Base-by-base conservation (phyloP, 2,888 invertebrate species). In the Sesia bembeciformis region DNA sequence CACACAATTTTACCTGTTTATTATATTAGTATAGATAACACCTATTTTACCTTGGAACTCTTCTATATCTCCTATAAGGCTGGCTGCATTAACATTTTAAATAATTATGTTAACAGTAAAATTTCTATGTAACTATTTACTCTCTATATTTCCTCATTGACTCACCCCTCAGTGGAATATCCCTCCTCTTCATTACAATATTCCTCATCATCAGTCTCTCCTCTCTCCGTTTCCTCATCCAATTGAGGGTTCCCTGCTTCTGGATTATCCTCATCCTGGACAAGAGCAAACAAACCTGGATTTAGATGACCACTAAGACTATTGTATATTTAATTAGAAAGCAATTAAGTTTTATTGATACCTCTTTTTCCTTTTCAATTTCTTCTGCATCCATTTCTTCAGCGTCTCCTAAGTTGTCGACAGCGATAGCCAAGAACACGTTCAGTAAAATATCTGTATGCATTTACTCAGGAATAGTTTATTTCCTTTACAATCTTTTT, bases 391-490 rank as follows among this genome's bases (percentile, higher is more conserved):
- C 97, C 74, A 99, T 90, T 54, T 97, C 98, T 83, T 99, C 99
- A 23, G 99, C 99, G 83, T 99, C 99, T 54, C 99, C 99, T 78
- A 99, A 93, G 89, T 99, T 99, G 88, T 99, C 99, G 53, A 99
- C 99, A 75, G 99, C 99, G 90, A 99, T 99, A 90, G 99, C 99
- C 98, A 99, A 98, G 96, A 99, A 99, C 77, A 99, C 99, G 85
- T 99, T 99, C 72, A 99, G 90, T 67, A 99, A 91, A 75, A 99
- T 99, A 90, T 99, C 97, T 96, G 76, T 40, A 41, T n/a, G 5
- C 56, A 6, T 51, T 7, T 42, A 39, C 51, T 53, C 52, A 75
- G 70, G 62, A 65, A 52, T 55, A 62, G 63, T 54, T 51, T 54
- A 23, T 62, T 52, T 8, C 43, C 23, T 23, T 23, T 23, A 23